Conservation (phyloP, 2,797 vertebrate species). For the Karalla daura region DNA sequence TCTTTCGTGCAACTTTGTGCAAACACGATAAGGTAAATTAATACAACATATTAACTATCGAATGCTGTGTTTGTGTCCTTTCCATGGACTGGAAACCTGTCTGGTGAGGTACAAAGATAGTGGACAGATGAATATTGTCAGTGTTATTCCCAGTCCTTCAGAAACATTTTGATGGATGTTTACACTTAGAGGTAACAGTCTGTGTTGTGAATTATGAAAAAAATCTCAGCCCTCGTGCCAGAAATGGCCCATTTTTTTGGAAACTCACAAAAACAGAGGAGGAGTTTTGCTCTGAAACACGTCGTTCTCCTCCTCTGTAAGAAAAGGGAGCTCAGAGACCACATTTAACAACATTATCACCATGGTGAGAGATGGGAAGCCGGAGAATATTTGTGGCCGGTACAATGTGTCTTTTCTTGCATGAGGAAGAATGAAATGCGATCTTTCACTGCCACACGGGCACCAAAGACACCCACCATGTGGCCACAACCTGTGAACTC, state of each 20-base stretch:
- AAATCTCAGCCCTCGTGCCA: neutral
- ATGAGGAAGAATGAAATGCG: slow-evolving; percentile 43
- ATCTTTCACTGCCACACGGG: slow-evolving; percentile 35
- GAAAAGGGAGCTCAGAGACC: slow-evolving; percentile 15
- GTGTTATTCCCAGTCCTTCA: neutral
- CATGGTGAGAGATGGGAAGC: slow-evolving; percentile 51
- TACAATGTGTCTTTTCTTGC: slow-evolving; percentile 55
- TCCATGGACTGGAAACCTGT: too few relatives aligned
- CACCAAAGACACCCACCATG: slow-evolving; percentile 39
- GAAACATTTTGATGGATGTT: neutral
- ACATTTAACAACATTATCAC: slow-evolving; percentile 57
- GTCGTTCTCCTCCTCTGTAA: slow-evolving; percentile 17
- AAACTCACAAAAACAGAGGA: neutral
- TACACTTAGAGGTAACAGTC: neutral
- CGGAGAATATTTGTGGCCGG: slow-evolving; percentile 24
- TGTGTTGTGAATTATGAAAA: neutral
- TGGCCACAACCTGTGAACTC: slow-evolving; percentile 37
- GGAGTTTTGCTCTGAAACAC: slow-evolving; percentile 1
- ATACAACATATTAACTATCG: too few relatives aligned
- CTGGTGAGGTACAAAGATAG: too few relatives aligned
- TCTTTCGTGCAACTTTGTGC: too few relatives aligned
- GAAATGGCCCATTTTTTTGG: neutral
- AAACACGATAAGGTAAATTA: too few relatives aligned
- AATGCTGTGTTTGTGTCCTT: too few relatives aligned
- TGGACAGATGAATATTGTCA: too few relatives aligned